Conservation (phyloP, 92 coral and sea anemone genomes). For the Muricea muricata region DNA sequence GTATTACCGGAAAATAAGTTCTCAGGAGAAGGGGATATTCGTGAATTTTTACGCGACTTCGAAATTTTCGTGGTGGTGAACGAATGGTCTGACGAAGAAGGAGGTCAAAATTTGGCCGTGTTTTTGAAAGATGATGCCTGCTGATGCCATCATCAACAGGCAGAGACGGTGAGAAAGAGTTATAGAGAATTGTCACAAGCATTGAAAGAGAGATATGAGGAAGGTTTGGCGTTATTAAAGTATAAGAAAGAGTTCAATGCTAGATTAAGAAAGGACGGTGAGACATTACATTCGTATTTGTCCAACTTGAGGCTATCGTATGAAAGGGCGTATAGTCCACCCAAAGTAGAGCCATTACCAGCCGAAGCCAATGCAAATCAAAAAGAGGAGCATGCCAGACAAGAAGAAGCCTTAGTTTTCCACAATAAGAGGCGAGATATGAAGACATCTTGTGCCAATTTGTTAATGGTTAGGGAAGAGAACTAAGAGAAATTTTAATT, state of each 20-base stretch:
- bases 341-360: conserved; percentile 51
- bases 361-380: conserved; percentile 39
- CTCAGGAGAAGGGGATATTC: too few relatives aligned
- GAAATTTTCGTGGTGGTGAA: conserved; percentile 53
- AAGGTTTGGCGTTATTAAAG: conserved; percentile 63
- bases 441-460: conserved; percentile 61
- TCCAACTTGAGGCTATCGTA: conserved; percentile 54
- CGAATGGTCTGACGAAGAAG: conserved; percentile 61
- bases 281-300: conserved; percentile 67
- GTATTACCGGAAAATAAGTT: too few relatives aligned
- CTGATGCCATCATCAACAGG: conserved; percentile 60
- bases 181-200: conserved; percentile 52
- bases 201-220: conserved; percentile 65
- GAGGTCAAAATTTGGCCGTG: conserved; percentile 61
- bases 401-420: conserved; percentile 57
- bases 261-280: too few relatives aligned
- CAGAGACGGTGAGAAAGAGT: too few relatives aligned
- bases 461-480: conserved; percentile 55
- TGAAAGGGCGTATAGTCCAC: conserved; percentile 65
- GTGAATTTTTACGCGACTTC: conserved; percentile 60
- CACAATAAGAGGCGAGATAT: conserved; percentile 51
- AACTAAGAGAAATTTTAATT: conserved; percentile 52
- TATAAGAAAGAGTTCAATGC: too few relatives aligned
- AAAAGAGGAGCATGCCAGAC: conserved; percentile 46
- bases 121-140: conserved; percentile 62